Percentiles rank a stretch among this genome's conserved stretches.
phyloP scores from a whole-genome alignment of 2,113 vertebrate genomes.

The Dermatemys mawii region DNA sequence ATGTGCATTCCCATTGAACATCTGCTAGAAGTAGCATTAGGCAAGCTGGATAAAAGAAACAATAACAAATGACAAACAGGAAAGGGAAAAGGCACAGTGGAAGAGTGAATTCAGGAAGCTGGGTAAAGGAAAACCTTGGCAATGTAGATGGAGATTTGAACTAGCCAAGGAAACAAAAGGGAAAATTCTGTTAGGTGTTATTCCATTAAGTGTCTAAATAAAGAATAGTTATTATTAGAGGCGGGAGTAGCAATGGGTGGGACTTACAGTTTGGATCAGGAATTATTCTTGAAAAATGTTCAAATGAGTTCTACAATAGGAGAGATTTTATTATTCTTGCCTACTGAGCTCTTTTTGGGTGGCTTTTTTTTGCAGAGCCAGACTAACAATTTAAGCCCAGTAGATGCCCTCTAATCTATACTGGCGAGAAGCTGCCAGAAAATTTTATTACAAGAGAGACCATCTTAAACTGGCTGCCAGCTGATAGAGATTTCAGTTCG shows the following conservation, averaged over 20 bases:
- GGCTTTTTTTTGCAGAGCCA: background rate
- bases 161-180: background rate
- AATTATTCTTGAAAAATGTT: background rate
- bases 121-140: background rate
- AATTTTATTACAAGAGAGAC: background rate
- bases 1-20: background rate
- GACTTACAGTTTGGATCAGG: background rate
- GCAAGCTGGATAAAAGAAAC: background rate
- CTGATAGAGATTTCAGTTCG: background rate
- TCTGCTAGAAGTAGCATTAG: constrained; percentile 15
- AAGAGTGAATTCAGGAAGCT: background rate
- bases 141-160: background rate
- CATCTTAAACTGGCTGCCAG: background rate
- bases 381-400: background rate
- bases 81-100: constrained; percentile 32
- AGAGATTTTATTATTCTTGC: background rate
- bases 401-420: background rate
- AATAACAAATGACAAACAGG: constrained; percentile 58
- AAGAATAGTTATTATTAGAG: background rate
- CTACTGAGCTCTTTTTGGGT: background rate
- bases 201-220: background rate
- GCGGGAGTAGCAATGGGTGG: background rate
- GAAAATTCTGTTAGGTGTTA: background rate
- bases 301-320: background rate
- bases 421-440: background rate